Conservation (phyloP, 2,797 vertebrate genomes). For the Alca torda region DNA sequence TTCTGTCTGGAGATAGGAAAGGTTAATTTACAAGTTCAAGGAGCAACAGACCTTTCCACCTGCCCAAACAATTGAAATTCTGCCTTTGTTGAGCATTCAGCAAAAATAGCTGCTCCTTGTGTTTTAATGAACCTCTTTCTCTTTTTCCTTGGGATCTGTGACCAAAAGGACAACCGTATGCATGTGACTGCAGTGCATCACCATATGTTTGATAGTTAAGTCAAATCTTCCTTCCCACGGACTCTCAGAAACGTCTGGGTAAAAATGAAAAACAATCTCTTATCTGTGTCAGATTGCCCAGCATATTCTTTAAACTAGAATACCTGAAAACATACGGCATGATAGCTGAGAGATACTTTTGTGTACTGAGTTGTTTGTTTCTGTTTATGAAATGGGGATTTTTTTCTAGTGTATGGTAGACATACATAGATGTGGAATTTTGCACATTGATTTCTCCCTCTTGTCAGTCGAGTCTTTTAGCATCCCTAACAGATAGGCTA, state of each 20-base stretch:
- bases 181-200: not conserved
- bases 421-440: not conserved
- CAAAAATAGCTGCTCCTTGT: not conserved
- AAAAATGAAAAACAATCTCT: not conserved
- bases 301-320: not conserved
- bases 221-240: not conserved
- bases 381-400: not conserved
- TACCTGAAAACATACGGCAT: not conserved
- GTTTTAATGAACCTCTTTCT: not conserved
- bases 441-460: not conserved
- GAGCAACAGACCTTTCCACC: slow-evolving; percentile 11
- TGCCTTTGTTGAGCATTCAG: not conserved
- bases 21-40: slow-evolving; percentile 31
- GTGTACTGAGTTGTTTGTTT: not conserved
- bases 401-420: not conserved
- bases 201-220: not conserved
- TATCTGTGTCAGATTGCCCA: not conserved
- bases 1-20: not conserved
- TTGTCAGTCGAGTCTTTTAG: not conserved
- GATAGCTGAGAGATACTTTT: not conserved
- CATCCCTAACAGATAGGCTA: not conserved
- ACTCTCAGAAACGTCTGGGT: not conserved
- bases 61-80: slow-evolving; percentile 13
- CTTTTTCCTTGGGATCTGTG: not conserved
- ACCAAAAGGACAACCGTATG: not conserved